Conservation (phyloP, 2,888 invertebrate genomes). For the Apantesis nais region DNA sequence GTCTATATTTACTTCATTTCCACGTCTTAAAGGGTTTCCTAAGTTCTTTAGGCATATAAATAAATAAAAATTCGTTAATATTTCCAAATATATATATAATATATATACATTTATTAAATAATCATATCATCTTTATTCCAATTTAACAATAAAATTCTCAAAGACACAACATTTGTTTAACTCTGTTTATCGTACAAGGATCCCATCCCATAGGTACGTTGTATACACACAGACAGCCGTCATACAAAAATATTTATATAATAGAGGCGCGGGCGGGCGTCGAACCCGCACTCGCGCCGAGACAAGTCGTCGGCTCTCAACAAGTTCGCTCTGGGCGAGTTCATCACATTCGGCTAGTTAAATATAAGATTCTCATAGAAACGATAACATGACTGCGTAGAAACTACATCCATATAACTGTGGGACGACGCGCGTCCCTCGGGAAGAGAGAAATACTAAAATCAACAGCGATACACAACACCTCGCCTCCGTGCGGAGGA, state of each 20-base stretch:
- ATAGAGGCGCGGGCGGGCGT: conserved; percentile 16
- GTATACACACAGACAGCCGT: conserved; percentile 54
- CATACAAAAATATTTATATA: conserved; percentile 66
- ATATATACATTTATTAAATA: conserved; percentile 85
- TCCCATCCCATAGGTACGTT: conserved; percentile 67
- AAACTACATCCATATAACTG: conserved; percentile 14
- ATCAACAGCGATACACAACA: conserved; percentile 41
- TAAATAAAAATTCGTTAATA: conserved; percentile 64
- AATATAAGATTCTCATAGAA: conserved; percentile 44
- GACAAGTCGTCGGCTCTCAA: conserved; percentile 47
- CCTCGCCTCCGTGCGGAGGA: conserved; percentile 31
- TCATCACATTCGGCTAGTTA: conserved; percentile 40
- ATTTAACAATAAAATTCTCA: conserved; percentile 86
- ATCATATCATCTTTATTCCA: conserved; percentile 84
- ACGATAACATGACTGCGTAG: conserved; percentile 39
- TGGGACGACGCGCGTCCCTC: conserved; percentile 20
- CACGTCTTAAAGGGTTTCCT: no score
- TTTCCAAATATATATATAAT: conserved; percentile 83
- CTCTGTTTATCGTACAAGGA: conserved; percentile 77
- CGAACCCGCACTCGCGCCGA: conserved; percentile 18
- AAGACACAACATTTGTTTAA: conserved; percentile 85
- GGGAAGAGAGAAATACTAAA: conserved; percentile 38
- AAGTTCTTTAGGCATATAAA: neutral
- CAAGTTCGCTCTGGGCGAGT: conserved; percentile 28
- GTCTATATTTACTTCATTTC: neutral